A percentile compares a stretch with the other conserved stretches of the same genome.
These are phyloP conservation scores for Graphium colonna DNA, from an alignment of 2,888 invertebrate species.

Conservation along the genomic window DNA sequence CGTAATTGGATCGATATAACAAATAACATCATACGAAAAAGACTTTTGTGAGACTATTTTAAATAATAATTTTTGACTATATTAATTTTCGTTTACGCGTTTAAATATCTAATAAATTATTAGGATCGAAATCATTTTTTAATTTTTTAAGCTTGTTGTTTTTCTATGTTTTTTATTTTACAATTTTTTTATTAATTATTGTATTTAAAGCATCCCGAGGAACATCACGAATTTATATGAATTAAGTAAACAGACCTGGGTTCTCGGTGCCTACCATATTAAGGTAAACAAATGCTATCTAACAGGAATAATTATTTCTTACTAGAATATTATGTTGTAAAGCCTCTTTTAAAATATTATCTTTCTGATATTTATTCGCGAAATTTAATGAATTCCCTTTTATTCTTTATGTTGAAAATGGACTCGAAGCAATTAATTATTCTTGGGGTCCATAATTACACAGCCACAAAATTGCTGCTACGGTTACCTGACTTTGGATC, in stretches of 20 bases:
- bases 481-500: slow-evolving; percentile 6
- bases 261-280: background rate
- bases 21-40: background rate
- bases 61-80: too few species aligned
- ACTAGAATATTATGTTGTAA: background rate
- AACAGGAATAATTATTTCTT: background rate
- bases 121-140: too few species aligned
- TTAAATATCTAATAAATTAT: too few species aligned
- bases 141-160: background rate
- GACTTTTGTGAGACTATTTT: background rate
- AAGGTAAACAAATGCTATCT: background rate
- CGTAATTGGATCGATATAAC: background rate
- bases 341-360: background rate
- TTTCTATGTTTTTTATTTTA: background rate
- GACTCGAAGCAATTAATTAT: background rate
- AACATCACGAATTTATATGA: too few species aligned
- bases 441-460: slow-evolving; percentile 2
- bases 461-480: slow-evolving; percentile 7
- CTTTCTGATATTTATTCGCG: background rate
- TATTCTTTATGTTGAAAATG: background rate
- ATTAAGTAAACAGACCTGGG: too few species aligned
- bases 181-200: too few species aligned
- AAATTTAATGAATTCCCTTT: background rate
- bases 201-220: too few species aligned
- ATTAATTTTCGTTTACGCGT: too few species aligned